Conservation (phyloP, 2,113 vertebrate genomes). For the Thryonomys swinderianus region DNA sequence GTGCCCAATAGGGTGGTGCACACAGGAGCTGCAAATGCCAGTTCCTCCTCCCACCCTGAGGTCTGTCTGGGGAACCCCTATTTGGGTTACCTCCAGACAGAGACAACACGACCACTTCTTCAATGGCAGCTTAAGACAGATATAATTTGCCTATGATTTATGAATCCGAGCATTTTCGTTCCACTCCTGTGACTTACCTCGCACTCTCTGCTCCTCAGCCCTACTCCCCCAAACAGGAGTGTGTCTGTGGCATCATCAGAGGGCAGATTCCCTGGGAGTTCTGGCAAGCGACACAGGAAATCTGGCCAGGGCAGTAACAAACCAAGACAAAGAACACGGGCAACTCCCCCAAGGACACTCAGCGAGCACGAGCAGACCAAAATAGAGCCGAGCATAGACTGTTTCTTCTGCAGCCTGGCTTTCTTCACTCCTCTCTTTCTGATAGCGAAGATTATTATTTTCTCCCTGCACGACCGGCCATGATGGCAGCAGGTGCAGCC, state of each 20-base stretch:
- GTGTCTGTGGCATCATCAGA: background rate
- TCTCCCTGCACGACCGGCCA: background rate
- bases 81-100: background rate
- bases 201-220: background rate
- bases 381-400: background rate
- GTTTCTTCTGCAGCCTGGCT: background rate
- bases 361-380: background rate
- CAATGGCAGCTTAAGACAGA: background rate
- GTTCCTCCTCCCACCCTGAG: no score
- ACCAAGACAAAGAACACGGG: background rate
- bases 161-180: background rate
- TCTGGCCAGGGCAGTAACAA: background rate
- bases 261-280: background rate
- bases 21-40: background rate
- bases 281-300: background rate
- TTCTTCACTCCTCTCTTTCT: background rate
- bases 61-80: fast-evolving
- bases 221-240: background rate
- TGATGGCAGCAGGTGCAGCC: background rate
- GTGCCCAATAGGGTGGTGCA: fast-evolving
- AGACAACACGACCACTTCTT: background rate
- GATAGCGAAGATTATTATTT: background rate
- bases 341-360: constrained; percentile 58
- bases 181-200: background rate
- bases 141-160: background rate